Percentiles rank a stretch among this genome's conserved stretches.
Evolutionary conservation across 2,113 vertebrate species (phyloP).

Genomic region (Trematocara nigrifrons): DNA sequence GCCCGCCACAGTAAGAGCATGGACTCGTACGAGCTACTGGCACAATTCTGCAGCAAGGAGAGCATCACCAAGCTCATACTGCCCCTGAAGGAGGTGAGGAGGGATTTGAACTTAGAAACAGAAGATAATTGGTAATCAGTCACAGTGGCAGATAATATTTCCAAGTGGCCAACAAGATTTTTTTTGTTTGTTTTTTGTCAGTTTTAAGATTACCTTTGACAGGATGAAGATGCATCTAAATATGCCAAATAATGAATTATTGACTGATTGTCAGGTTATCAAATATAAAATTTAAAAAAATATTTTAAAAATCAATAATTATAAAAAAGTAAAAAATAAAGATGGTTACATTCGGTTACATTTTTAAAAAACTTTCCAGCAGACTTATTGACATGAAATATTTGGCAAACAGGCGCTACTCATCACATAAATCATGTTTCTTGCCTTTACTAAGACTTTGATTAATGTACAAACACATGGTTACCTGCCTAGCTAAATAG

Average conservation of each 20-base stretch:
- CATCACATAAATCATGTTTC: background rate
- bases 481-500: background rate
- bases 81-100: conserved; percentile 90
- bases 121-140: background rate
- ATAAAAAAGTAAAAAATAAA: background rate
- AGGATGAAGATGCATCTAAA: background rate
- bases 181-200: background rate
- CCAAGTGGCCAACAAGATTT: background rate
- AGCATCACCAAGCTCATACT: conserved; percentile 85
- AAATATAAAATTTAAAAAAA: rapidly evolving
- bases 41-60: conserved; percentile 82
- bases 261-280: background rate
- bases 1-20: conserved; percentile 94
- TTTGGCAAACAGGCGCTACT: background rate
- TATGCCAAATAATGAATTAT: background rate
- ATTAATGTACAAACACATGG: background rate
- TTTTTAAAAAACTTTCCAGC: background rate
- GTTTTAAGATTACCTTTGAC: background rate
- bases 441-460: background rate
- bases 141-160: background rate
- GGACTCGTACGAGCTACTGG: conserved; percentile 91
- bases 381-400: background rate
- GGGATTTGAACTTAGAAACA: background rate
- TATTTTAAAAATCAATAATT: background rate
- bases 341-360: rapidly evolving